These are phyloP conservation scores for Mactra quadrangularis DNA, from an alignment of 1,140 invertebrate species.

Conservation along the genomic window DNA sequence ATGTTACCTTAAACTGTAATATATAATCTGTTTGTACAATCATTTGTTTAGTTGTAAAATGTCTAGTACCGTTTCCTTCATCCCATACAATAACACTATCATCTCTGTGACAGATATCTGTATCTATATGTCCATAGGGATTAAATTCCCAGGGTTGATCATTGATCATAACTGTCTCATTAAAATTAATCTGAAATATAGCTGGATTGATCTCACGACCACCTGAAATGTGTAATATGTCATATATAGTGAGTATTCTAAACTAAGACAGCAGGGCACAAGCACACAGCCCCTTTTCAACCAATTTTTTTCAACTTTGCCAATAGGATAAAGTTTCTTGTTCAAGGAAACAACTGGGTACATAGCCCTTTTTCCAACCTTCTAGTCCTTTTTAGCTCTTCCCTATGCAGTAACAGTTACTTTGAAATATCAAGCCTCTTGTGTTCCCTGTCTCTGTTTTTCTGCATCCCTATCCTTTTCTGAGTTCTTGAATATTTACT, in stretches of 20 bases:
- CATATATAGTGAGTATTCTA: neutral
- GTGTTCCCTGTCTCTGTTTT: too few species aligned
- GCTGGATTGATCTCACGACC: conserved; percentile 84
- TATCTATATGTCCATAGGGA: conserved; percentile 76
- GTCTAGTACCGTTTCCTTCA: conserved; percentile 75
- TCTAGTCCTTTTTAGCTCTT: too few species aligned
- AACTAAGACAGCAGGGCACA: too few species aligned
- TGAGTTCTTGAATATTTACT: too few species aligned
- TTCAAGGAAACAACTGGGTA: too few species aligned
- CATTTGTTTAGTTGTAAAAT: conserved; percentile 83
- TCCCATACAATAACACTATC: conserved; percentile 75
- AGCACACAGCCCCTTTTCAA: too few species aligned
- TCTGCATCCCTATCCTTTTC: too few species aligned
- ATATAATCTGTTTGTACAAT: conserved; percentile 82
- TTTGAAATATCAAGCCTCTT: too few species aligned
- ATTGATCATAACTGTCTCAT: conserved; percentile 63
- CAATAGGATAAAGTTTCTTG: too few species aligned
- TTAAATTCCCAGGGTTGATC: conserved; percentile 81
- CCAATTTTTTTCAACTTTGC: too few species aligned
- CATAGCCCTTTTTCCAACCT: too few species aligned
- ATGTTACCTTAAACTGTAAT: conserved; percentile 83
- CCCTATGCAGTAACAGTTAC: too few species aligned
- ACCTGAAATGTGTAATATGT: conserved; percentile 62
- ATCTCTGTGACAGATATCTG: conserved; percentile 68
- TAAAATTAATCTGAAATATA: conserved; percentile 81